Conservation (phyloP, 2,113 vertebrate species). For the Phalacrocorax aristotelis region DNA sequence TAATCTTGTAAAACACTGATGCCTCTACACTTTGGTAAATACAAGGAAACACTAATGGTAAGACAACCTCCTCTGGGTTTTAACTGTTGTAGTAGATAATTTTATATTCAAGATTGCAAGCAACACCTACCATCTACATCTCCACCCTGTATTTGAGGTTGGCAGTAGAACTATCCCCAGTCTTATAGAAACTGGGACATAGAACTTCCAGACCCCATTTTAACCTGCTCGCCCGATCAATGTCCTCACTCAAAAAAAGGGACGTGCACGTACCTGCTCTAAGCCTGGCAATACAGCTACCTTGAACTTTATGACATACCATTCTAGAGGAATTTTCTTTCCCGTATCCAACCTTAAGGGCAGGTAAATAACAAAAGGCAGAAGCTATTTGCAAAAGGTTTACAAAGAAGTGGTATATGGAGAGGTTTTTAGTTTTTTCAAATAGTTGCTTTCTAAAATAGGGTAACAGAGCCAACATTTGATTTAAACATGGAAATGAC, state of each 20-base stretch:
- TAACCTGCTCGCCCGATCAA: accelerated
- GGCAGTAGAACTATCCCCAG: neutral
- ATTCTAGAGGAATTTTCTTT: neutral
- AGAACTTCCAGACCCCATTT: neutral
- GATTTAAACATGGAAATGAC: neutral
- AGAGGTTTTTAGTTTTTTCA: neutral
- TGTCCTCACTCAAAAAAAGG: neutral
- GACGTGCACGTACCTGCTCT: neutral
- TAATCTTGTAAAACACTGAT: neutral
- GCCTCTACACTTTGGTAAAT: neutral
- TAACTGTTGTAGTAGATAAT: neutral
- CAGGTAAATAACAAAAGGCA: neutral
- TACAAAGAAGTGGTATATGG: neutral
- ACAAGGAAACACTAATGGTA: neutral
- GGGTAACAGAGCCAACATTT: neutral
- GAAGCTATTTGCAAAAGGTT: neutral
- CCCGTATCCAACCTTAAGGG: neutral
- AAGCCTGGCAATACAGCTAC: neutral
- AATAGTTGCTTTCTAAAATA: neutral
- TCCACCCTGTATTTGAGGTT: neutral
- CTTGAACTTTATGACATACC: neutral
- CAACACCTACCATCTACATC: neutral
- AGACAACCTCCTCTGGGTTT: neutral
- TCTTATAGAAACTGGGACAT: neutral
- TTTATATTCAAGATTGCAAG: neutral